phyloP scores from a whole-genome alignment of 2,797 vertebrate species.

The Urocyon cinereoargenteus region DNA sequence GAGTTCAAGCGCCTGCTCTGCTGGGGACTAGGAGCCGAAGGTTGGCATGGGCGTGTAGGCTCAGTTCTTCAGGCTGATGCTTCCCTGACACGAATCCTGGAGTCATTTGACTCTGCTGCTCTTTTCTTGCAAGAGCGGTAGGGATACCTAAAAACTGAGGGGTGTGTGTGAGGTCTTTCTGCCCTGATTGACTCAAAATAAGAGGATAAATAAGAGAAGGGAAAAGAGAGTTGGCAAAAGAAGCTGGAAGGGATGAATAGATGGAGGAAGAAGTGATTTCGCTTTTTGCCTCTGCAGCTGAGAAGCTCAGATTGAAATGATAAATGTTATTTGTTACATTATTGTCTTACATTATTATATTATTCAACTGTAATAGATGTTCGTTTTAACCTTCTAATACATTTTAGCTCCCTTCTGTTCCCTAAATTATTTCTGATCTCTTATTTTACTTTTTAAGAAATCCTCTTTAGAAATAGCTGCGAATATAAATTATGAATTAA shows the following conservation, averaged over 20 bases:
- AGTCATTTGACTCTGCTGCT: neutral
- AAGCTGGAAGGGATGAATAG: neutral
- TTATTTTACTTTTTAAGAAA: conserved; percentile 68
- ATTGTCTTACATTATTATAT: neutral
- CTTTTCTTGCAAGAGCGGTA: neutral
- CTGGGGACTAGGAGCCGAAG: neutral
- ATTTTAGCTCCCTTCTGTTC: neutral
- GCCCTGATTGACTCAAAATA: neutral
- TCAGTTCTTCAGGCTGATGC: neutral
- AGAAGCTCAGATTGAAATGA: conserved; percentile 42
- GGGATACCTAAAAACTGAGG: neutral
- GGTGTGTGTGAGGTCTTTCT: neutral
- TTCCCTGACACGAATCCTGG: neutral
- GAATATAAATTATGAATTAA: conserved; percentile 72
- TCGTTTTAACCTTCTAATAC: neutral
- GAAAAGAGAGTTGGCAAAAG: neutral
- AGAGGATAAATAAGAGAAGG: neutral
- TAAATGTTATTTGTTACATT: neutral
- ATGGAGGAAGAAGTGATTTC: neutral
- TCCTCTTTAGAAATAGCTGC: conserved; percentile 63
- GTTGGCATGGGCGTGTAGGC: neutral
- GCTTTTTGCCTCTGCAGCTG: neutral
- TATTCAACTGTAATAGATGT: conserved; percentile 28
- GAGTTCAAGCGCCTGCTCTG: neutral
- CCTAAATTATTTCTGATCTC: conserved; percentile 63